Base-by-base conservation (phyloP, 2,888 invertebrate genomes). In the Euzophera pinguis region DNA sequence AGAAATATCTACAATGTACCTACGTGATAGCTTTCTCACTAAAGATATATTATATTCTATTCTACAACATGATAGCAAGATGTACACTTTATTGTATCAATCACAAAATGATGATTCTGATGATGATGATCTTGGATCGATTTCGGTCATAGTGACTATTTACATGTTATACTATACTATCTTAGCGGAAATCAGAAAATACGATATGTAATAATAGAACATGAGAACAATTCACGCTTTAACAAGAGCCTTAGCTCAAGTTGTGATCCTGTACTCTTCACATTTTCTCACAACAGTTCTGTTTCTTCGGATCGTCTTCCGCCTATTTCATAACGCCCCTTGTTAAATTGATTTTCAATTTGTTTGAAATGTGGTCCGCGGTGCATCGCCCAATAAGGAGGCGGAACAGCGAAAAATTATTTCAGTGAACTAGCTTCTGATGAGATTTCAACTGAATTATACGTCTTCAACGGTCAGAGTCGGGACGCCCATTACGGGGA, bases 281-380 rank as follows among this genome's bases (percentile, higher is more conserved):
- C 16, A 16, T 16, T 7, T 14, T 39, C 3, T 39, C 4, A 70
- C 66, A 65, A 57, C 65, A 64, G 63, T 48, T 57, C 61, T 59
- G 61, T 63, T 62, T 58, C 63, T 65, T 63, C 55, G 55, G 58
- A 63, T 72, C 68, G 68, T 70, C 75, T 63, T 67, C 69, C 70
- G 71, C 69, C 71, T 73, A 72, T 72, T 77, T 71, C 75, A 70
- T 70, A 73, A 73, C 74, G 71, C 71, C 81, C 85, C 81, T 78
- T 67, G 75, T 80, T 78, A 84, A 87, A 88, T 88, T 88, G 85
- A 88, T 89, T 88, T 89, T 87, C 87, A 88, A 89, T 89, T 88
- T 88, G 83, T 86, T 84, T 84, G 85, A 86, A 82, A 89, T 85
- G 84, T 84, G 80, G 83, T 82, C 81, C 79, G 74, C 74, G 81